Base-by-base conservation (phyloP, 2,888 invertebrate species). In the Andrena bicolor region DNA sequence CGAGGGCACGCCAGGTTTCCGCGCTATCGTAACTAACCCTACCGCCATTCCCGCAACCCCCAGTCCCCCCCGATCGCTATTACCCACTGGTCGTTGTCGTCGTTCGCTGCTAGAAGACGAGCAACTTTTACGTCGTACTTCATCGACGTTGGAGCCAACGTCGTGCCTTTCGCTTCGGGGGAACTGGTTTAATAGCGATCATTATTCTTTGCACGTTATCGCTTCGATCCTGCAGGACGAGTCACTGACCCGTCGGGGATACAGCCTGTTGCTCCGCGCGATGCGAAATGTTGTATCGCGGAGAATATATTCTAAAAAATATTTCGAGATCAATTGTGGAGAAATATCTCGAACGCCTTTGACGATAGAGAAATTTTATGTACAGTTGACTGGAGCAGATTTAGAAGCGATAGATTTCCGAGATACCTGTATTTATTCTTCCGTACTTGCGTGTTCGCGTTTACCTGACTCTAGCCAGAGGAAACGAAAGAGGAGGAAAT, bases 1-100 rank as follows among this genome's bases (percentile, higher is more conserved):
- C 75, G 77, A 80, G 82, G 84, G 85, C 72, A 75, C 79, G 63
- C 65, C 49, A 48, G 13, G 66, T 65, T 63, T 70, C 68, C 61
- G 56, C 64, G 30, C 76, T 82, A 70, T 80, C 84, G 75, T 73
- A 84, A 83, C 83, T 82, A 83, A 77, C 74, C 61, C 60, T 20
- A n/a, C 23, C 53, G n/a, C 26, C 63, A 7, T 58, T 66, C 26
- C 60, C 32, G 30, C 74, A 35, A 13, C 49, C 56, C 32, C 32
- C 51, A 2, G 32, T n/a, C 53, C 26, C 51, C 61, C 58, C 8
- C 53, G 56, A 56, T 56, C 10, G 56, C 56, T 56, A 56, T 56
- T 10, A 23, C 35, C 28, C 20, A 6, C 20, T 49, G 20, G 56
- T 64, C n/a, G 58, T 75, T 58, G 71, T 79, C 84, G 58, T 66